phyloP scores from a whole-genome alignment of 2,797 vertebrate species.

The Myotis planiceps region DNA sequence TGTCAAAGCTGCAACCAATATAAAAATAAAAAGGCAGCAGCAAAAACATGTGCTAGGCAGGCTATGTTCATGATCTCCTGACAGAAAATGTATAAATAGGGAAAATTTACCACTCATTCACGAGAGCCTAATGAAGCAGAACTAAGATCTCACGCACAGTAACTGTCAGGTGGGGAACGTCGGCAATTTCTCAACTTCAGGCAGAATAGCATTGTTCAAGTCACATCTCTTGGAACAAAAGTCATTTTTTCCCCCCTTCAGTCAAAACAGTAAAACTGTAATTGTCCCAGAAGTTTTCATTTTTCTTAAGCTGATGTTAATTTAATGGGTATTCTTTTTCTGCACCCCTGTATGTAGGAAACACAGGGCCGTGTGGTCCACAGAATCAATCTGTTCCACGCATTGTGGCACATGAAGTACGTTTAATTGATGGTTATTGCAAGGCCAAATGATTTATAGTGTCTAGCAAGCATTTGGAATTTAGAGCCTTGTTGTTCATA shows the following conservation, averaged over 20 bases:
- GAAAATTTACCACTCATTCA: constrained; percentile 87
- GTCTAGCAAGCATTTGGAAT: constrained; percentile 64
- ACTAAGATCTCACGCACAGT: constrained; percentile 84
- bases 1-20: constrained; percentile 80
- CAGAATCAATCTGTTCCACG: constrained; percentile 72
- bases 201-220: constrained; percentile 77
- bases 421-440: constrained; percentile 77
- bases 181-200: constrained; percentile 83
- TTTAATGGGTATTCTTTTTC: constrained; percentile 88
- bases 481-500: constrained; percentile 56
- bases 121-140: constrained; percentile 87
- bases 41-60: constrained; percentile 79
- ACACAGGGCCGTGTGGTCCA: constrained; percentile 71
- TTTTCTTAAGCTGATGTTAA: constrained; percentile 89
- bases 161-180: constrained; percentile 76
- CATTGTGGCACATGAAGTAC: constrained; percentile 45
- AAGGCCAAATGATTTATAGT: constrained; percentile 69
- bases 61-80: constrained; percentile 85
- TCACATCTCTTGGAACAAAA: constrained; percentile 79
- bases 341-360: constrained; percentile 85
- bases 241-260: constrained; percentile 69
- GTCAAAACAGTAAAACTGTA: constrained; percentile 84
- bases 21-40: constrained; percentile 79
- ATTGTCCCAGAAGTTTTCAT: constrained; percentile 87
- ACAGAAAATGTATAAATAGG: constrained; percentile 85